These are phyloP conservation scores for Folsomia candida DNA, from an alignment of 2,888 invertebrate genomes.

Conservation along the genomic window DNA sequence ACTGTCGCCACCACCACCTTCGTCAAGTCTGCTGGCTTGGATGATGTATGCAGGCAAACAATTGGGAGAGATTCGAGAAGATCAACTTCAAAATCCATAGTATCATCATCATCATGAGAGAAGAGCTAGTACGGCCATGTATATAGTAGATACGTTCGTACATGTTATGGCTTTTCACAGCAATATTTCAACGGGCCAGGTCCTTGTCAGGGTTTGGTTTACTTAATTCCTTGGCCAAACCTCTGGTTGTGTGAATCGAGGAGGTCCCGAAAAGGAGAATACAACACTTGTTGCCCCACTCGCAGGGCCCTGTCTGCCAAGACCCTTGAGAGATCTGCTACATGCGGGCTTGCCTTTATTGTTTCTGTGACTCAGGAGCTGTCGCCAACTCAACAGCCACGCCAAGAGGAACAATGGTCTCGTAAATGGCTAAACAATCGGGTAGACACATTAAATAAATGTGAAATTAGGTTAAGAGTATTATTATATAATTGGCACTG, in stretches of 20 bases:
- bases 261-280: not conserved
- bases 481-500: slow-evolving; percentile 17
- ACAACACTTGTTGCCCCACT: not conserved
- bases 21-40: not conserved
- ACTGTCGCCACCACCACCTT: slow-evolving; percentile 15
- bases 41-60: no score
- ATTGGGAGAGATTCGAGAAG: not conserved
- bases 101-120: not conserved
- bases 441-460: slow-evolving; percentile 19
- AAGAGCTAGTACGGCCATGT: no score
- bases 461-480: slow-evolving; percentile 20
- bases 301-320: not conserved
- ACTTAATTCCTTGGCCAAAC: no score
- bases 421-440: slow-evolving; percentile 21
- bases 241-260: not conserved
- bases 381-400: slow-evolving; percentile 16
- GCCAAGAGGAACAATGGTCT: slow-evolving; percentile 1
- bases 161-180: no score
- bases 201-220: no score
- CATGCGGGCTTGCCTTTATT: not conserved
- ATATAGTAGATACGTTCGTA: no score
- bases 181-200: no score
- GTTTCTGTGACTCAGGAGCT: not conserved
- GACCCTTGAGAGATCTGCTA: not conserved
- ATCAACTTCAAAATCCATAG: not conserved